Evolutionary conservation across 2,888 invertebrate genomes (phyloP), one percentile per base, ranked within the genome.

Genomic region (Carterocephalus palaemon): DNA sequence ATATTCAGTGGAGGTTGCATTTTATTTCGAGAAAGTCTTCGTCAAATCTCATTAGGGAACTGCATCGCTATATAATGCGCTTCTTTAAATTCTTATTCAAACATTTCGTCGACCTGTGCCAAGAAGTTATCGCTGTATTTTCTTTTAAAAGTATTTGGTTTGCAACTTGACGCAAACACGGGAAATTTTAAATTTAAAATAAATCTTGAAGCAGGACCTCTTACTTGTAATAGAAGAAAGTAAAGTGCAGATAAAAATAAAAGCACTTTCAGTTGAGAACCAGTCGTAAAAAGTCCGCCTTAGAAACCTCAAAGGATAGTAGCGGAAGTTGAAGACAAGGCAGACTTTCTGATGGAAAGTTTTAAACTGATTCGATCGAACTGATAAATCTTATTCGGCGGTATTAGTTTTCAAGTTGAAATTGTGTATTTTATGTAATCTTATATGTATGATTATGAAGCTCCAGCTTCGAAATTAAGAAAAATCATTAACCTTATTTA

Each of bases 281-380:
- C 65, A 60, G 64, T 67, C 56, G 66, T 54, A 64, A 67, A 70
- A 70, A 67, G 62, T 67, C 64, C 58, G 29, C 65, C 65, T 73
- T 59, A 67, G 67, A 70, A 79, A 73, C 80, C 79, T 75, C 78
- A 78, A 80, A 78, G 71, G 70, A 70, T 62, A 64, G 57, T 38
- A 58, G 60, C 61, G 63, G 64, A 80, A 80, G 73, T 77, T 76
- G 68, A 72, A 75, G 75, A 71, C 76, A 75, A 70, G 67, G 70
- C 70, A 66, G 61, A 64, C 62, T 62, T 78, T 69, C 70, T 56
- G 68, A 69, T 70, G 61, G 64, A 70, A 81, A 78, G 68, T 80
- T 79, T 72, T 64, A 67, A 67, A 23, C 12, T 9, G 23, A 23
- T 9, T 16, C 6, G 12, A 23, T 43, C 16, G 10, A 43, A 43